phyloP scores from a whole-genome alignment of 1,140 invertebrate genomes.

The Micrasema minimum region DNA sequence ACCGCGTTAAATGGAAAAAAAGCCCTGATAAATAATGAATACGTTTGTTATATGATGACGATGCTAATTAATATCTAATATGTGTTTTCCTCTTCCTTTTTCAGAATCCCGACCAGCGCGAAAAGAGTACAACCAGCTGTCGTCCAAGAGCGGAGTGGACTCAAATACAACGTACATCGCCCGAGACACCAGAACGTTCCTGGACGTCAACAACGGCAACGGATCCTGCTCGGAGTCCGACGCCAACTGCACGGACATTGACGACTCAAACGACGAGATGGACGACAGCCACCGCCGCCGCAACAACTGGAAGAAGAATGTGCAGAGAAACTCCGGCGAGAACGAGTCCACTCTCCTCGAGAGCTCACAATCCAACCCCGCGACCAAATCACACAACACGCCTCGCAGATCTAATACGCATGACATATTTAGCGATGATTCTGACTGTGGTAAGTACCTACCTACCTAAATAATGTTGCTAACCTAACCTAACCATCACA shows the following conservation, averaged over 20 bases:
- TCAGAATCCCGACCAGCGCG: slow-evolving; percentile 62
- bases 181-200: slow-evolving; percentile 60
- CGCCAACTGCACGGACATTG: slow-evolving; percentile 64
- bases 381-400: slow-evolving; percentile 58
- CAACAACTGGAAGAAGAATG: slow-evolving; percentile 29
- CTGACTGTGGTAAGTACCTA: slow-evolving; percentile 64
- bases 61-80: too few relatives aligned
- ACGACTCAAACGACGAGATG: slow-evolving; percentile 55
- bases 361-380: slow-evolving; percentile 57
- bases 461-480: too few relatives aligned
- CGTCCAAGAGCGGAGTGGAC: slow-evolving; percentile 64
- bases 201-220: slow-evolving; percentile 47
- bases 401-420: slow-evolving; percentile 61
- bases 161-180: slow-evolving; percentile 61
- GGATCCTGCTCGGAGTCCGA: slow-evolving; percentile 59
- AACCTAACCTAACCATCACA: too few relatives aligned
- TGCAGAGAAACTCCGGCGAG: slow-evolving; percentile 15
- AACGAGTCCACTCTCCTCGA: slow-evolving; percentile 60
- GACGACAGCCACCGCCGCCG: slow-evolving; percentile 26
- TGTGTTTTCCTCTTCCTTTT: slow-evolving; percentile 17
- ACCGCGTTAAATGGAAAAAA: too few relatives aligned
- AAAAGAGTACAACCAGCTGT: slow-evolving; percentile 67
- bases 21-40: too few relatives aligned
- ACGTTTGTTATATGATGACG: too few relatives aligned
- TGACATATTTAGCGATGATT: slow-evolving; percentile 66